A percentile compares a stretch with the other conserved stretches of the same genome.
Conservation (phyloP, 2,113 vertebrate species). For the Perognathus longimembris region DNA sequence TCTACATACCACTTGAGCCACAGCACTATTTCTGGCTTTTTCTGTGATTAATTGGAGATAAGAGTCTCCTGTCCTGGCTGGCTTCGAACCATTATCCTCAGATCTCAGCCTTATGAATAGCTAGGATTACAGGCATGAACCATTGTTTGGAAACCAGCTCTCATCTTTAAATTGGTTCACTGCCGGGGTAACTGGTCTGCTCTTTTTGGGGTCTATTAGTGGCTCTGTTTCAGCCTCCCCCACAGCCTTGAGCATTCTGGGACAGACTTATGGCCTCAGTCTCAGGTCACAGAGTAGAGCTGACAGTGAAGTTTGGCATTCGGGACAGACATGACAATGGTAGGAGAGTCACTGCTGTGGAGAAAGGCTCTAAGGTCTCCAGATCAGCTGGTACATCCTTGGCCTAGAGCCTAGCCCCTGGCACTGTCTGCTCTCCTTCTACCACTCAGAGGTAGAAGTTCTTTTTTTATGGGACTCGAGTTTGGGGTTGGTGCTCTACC, state of each 20-base stretch:
- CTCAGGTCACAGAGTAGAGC: not conserved
- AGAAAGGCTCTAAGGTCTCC: fast-evolving
- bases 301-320: not conserved
- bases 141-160: too few species aligned
- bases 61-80: too few species aligned
- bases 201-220: not conserved
- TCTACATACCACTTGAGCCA: too few species aligned
- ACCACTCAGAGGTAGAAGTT: too few species aligned
- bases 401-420: not conserved
- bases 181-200: not conserved
- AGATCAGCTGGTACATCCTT: not conserved
- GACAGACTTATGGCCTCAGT: not conserved
- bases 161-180: not conserved
- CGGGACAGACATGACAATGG: not conserved
- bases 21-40: too few species aligned
- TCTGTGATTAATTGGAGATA: too few species aligned
- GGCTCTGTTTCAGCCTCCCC: not conserved
- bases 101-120: too few species aligned
- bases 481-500: too few species aligned
- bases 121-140: too few species aligned
- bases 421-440: not conserved
- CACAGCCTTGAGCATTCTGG: not conserved
- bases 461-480: too few species aligned
- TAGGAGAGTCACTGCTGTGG: not conserved
- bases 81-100: too few species aligned